Evolutionary conservation across 2,113 vertebrate species (phyloP), one percentile per base, ranked within the genome.

Genomic region (Sialia sialis): DNA sequence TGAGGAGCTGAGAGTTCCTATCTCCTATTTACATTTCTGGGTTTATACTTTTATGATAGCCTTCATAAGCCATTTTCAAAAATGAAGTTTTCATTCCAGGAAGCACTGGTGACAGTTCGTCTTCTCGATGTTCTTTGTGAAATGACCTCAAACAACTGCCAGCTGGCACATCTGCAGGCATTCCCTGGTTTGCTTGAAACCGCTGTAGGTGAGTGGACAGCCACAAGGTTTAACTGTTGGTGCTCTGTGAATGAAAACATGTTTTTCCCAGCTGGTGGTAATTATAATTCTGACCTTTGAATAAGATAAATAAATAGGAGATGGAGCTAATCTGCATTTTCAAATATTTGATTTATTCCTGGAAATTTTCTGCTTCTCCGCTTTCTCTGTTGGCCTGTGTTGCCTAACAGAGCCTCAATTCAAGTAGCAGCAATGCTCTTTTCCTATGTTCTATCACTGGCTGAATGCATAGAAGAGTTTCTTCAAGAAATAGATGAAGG

Each of bases 101-200:
- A 99, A 96, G 98, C 98, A 0, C 94, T 99, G 91, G 98, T 98
- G 36, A 98, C 98, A 16, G 96, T 99, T 51, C 97, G 98, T 75
- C 98, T 99, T 13, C 98, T 99, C 12, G 99, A 99, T 0, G 97
- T 99, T 64, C 98, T 99, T 54, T 99, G 99, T 95, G 99, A 99
- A 95, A 98, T 99, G 98, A 99, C 98, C 10, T 98, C 99, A 3
- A 98, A 97, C 84, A 96, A 81, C 1, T 90, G 94, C 30, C 97
- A 98, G 81, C 98, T 99, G 20, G 97, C 98, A 94, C 97, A 97
- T 64, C 97, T 99, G 6, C 99, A 99, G 87, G 94, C 98, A 38
- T 98, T 98, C 62, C 97, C 99, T 30, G 98, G 98, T 82, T 96
- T 99, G 85, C 97, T 99, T 38, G 97, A 97, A 64, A 96, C 97